Percentiles rank a stretch among this genome's conserved stretches.
Conservation (phyloP, 2,113 vertebrate species). For the Mormoops blainvillei region DNA sequence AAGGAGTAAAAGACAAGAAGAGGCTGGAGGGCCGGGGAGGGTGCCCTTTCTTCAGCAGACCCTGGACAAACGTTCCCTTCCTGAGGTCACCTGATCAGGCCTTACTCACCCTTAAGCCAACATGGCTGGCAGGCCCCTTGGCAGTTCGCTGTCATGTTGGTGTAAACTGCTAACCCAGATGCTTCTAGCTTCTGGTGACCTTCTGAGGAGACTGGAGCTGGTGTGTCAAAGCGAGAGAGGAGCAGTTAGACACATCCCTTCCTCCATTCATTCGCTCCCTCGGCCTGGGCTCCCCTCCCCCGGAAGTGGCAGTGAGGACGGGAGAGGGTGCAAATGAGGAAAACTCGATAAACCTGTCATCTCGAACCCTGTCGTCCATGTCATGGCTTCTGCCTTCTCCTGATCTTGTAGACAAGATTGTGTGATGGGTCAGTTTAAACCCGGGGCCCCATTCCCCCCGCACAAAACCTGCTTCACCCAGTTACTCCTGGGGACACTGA, state of each 20-base stretch:
- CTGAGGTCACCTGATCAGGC: neutral
- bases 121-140: no score
- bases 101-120: neutral
- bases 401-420: neutral
- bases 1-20: neutral
- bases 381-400: neutral
- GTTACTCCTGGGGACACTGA: neutral
- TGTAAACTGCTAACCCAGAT: neutral
- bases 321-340: neutral
- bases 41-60: neutral
- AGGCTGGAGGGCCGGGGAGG: neutral
- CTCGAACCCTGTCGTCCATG: neutral
- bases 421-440: fast-evolving
- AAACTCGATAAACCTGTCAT: neutral
- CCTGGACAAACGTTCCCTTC: neutral
- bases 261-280: neutral
- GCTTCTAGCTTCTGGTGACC: neutral
- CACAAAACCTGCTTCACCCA: neutral
- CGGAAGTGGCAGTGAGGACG: neutral
- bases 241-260: neutral
- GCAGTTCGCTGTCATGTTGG: neutral
- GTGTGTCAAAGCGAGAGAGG: neutral
- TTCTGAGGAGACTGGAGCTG: neutral
- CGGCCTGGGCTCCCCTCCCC: neutral
- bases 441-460: neutral